Evolutionary conservation across 2,888 invertebrate genomes (phyloP).

Genomic region (Limnephilus marmoratus): DNA sequence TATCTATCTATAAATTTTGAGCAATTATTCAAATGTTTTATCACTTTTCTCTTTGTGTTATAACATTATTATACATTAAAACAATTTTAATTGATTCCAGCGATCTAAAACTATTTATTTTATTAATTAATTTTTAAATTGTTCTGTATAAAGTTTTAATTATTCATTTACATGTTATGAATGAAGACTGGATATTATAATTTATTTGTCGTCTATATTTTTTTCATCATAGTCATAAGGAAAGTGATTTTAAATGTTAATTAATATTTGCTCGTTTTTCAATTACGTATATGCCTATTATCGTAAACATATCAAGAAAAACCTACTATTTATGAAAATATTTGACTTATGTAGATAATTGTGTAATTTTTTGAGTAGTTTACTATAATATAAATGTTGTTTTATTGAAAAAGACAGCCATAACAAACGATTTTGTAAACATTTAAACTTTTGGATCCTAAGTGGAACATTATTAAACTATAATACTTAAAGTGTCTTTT

Average conservation of each 20-base stretch:
- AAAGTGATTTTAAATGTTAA: not conserved
- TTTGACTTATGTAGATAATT: not conserved
- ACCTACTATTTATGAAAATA: conserved; percentile 7
- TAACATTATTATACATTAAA: not conserved
- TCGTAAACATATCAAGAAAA: conserved; percentile 41
- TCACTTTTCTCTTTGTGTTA: not conserved
- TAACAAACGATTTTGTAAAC: no score
- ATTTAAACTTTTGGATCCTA: no score
- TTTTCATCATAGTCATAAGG: not conserved
- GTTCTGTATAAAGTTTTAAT: not conserved
- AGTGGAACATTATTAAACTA: not conserved
- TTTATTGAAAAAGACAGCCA: not conserved
- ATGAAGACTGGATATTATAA: not conserved
- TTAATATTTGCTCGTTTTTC: conserved; percentile 21
- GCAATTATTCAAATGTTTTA: not conserved
- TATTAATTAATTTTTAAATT: not conserved
- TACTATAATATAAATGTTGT: not conserved
- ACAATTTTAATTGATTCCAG: not conserved
- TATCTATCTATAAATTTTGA: not conserved
- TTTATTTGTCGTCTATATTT: no score
- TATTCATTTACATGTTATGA: not conserved
- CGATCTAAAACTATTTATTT: not conserved
- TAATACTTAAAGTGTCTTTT: not conserved
- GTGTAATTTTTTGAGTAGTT: conserved; percentile 8
- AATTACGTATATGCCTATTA: conserved; percentile 33